Conservation (phyloP, 2,113 vertebrate genomes). For the Perca fluviatilis region DNA sequence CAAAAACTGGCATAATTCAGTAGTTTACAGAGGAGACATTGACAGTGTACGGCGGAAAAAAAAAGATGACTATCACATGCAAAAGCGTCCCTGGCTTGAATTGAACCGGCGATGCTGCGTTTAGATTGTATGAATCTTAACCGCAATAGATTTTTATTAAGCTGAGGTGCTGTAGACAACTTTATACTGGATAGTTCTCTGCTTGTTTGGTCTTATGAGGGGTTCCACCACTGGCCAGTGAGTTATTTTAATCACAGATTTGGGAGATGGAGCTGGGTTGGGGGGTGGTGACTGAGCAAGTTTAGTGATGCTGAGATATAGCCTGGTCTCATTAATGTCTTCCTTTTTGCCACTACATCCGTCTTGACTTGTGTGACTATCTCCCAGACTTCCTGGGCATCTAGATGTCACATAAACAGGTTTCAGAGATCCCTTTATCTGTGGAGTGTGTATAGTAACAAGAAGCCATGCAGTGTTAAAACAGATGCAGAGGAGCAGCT, state of each 20-base stretch:
- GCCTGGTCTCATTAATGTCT: constrained; percentile 12
- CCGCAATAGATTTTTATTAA: not conserved
- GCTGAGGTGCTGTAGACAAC: not conserved
- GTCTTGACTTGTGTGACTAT: not conserved
- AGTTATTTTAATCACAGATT: constrained; percentile 51
- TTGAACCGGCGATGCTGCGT: not conserved
- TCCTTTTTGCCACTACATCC: not conserved
- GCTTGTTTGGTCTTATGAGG: constrained; percentile 12
- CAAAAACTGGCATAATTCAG: not conserved
- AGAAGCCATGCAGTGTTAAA: constrained; percentile 13
- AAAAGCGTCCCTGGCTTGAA: not conserved
- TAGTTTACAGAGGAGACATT: not conserved
- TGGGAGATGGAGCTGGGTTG: constrained; percentile 5
- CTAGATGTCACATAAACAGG: constrained; percentile 5
- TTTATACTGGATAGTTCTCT: constrained; percentile 15
- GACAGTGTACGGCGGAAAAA: not conserved
- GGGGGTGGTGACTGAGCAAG: not conserved
- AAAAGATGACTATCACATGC: not conserved
- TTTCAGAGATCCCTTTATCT: constrained; percentile 18
- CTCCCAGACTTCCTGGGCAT: not conserved
- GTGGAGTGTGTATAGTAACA: constrained; percentile 10
- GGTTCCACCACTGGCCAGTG: not conserved
- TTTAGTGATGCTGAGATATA: constrained; percentile 39
- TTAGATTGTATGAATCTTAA: not conserved
- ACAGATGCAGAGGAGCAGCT: constrained; percentile 30